Percentiles rank a stretch among this genome's conserved stretches.
phyloP scores from a whole-genome alignment of 2,888 invertebrate species.

The Glaucopsyche alexis region DNA sequence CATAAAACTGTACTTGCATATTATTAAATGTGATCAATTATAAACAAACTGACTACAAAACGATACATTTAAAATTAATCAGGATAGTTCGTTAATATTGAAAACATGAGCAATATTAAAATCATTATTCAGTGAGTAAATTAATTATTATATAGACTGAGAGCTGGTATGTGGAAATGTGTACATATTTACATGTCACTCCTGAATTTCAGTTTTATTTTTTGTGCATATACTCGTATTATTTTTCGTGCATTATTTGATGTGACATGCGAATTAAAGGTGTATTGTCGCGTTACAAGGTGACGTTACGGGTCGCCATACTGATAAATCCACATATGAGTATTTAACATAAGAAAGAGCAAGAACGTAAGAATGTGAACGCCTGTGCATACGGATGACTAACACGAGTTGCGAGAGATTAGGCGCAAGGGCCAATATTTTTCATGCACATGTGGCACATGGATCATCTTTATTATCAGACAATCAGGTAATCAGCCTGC shows the following conservation, averaged over 20 bases:
- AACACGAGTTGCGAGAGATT: no score
- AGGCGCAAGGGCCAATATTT: no score
- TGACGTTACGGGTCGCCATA: background rate
- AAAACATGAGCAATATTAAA: conserved; percentile 13
- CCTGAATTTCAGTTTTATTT: background rate
- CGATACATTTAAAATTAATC: conserved; percentile 24
- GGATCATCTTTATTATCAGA: no score
- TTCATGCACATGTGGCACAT: no score
- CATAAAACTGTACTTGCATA: no score
- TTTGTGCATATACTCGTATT: background rate
- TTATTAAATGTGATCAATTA: background rate
- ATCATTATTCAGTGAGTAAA: conserved; percentile 13
- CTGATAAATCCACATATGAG: background rate
- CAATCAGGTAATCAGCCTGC: no score
- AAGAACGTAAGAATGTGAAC: no score
- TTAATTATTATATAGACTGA: conserved; percentile 24
- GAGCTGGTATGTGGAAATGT: background rate
- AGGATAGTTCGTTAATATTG: conserved; percentile 2
- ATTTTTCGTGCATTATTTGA: background rate
- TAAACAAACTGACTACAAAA: conserved; percentile 1
- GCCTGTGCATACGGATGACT: no score
- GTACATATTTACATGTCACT: background rate
- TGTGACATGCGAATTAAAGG: no score
- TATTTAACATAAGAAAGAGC: no score
- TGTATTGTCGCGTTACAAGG: background rate